Evolutionary conservation across 2,888 invertebrate species (phyloP).

Genomic region (Iselma pallidipennis): DNA sequence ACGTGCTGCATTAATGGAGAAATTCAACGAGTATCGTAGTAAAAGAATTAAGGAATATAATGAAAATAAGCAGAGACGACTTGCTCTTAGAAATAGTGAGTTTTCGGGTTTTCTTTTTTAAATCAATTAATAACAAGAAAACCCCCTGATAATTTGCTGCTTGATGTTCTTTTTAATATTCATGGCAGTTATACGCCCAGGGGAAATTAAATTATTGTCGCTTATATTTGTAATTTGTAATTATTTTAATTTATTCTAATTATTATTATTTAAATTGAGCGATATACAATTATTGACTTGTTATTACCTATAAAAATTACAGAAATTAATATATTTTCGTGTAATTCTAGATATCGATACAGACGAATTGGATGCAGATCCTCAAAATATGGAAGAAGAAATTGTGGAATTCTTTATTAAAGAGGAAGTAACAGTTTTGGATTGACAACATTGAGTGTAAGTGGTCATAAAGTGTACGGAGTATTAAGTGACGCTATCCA

Average conservation of each 20-base stretch:
- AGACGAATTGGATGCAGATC: slow-evolving; percentile 86
- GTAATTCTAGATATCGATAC: slow-evolving; percentile 82
- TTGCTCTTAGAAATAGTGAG: slow-evolving; percentile 87
- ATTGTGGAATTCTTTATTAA: slow-evolving; percentile 97
- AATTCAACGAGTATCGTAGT: slow-evolving; percentile 80
- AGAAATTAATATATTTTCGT: slow-evolving; percentile 12
- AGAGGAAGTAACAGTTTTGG: slow-evolving; percentile 84
- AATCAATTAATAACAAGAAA: too few species aligned
- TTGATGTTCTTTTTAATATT: slow-evolving; percentile 15
- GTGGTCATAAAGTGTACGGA: slow-evolving; percentile 17
- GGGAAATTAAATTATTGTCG: slow-evolving; percentile 29
- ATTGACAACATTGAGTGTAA: slow-evolving; percentile 58
- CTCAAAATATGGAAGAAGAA: slow-evolving; percentile 90
- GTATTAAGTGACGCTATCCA: neutral
- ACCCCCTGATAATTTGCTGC: slow-evolving; percentile 39
- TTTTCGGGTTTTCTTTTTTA: too few species aligned
- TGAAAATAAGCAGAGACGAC: slow-evolving; percentile 76
- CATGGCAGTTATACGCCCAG: slow-evolving; percentile 42
- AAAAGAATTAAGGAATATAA: slow-evolving; percentile 75
- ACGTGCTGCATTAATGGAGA: slow-evolving; percentile 83
- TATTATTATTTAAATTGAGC: slow-evolving; percentile 5
- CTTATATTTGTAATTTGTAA: slow-evolving; percentile 6
- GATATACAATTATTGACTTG: neutral
- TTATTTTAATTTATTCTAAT: slow-evolving; percentile 14
- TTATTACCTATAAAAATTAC: slow-evolving; percentile 1